Percentiles rank a stretch among this genome's conserved stretches.
Conservation (phyloP, 2,113 vertebrate species). For the Amphilophus citrinellus region DNA sequence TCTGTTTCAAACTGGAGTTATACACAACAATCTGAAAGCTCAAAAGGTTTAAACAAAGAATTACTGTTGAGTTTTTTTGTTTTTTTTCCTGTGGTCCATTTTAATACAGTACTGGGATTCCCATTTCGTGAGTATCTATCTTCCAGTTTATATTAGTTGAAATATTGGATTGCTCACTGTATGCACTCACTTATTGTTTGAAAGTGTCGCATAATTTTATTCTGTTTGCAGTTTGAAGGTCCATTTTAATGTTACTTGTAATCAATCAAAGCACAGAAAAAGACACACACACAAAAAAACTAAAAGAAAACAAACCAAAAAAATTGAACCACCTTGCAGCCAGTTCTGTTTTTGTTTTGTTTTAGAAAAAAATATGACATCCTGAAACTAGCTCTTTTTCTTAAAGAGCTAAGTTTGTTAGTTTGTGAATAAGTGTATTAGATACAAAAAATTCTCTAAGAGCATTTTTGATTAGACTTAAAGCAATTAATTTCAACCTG, state of each 20-base stretch:
- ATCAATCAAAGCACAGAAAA: too few relatives aligned
- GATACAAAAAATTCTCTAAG: not conserved
- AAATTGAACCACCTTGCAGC: fast-evolving
- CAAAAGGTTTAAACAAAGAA: not conserved
- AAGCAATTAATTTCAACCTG: not conserved
- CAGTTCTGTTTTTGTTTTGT: not conserved
- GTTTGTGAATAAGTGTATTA: not conserved
- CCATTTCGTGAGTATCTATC: not conserved
- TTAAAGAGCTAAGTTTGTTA: not conserved
- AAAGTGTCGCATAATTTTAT: not conserved
- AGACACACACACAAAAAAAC: too few relatives aligned
- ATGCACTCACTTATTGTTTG: not conserved
- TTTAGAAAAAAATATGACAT: not conserved
- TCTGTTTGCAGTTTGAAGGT: not conserved
- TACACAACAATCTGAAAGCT: not conserved
- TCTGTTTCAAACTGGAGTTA: not conserved
- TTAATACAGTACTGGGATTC: not conserved
- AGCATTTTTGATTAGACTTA: not conserved
- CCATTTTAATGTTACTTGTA: too few relatives aligned
- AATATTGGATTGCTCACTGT: not conserved
- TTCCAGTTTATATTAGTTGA: not conserved
- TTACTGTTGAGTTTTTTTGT: not conserved
- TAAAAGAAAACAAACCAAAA: not conserved
- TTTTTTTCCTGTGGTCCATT: not conserved
- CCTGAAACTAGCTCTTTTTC: not conserved